Conservation (phyloP, 2,797 vertebrate genomes). For the Smutsia gigantea region DNA sequence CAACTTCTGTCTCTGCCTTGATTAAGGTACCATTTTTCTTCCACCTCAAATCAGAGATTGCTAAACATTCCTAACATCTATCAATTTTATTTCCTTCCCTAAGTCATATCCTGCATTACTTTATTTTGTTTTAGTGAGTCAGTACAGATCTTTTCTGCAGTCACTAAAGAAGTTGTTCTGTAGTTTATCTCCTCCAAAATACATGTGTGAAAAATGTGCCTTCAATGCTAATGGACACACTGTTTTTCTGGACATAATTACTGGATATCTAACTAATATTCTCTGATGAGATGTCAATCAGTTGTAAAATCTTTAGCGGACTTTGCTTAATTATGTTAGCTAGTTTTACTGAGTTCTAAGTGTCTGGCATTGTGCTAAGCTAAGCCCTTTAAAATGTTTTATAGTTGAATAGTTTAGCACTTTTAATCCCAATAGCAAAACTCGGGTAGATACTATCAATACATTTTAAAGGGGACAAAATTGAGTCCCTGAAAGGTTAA, state of each 20-base stretch:
- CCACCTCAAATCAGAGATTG: constrained; percentile 6
- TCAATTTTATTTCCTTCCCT: constrained; percentile 20
- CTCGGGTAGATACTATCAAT: background rate
- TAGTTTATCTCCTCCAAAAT: background rate
- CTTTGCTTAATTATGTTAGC: background rate
- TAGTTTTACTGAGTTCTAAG: constrained; percentile 33
- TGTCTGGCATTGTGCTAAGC: background rate
- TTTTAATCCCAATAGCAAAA: constrained; percentile 54
- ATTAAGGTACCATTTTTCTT: constrained; percentile 10
- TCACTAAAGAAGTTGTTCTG: background rate
- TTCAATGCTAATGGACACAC: background rate
- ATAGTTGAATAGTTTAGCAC: background rate
- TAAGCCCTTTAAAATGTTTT: background rate
- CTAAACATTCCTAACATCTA: background rate
- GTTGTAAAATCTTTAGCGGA: constrained; percentile 12
- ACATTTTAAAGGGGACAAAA: constrained; percentile 29
- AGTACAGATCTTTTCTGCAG: background rate
- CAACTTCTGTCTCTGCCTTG: background rate
- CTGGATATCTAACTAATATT: background rate
- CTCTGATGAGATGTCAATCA: background rate
- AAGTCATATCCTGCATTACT: background rate
- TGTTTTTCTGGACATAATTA: background rate
- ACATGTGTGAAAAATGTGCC: background rate
- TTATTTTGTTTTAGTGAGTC: constrained; percentile 9
- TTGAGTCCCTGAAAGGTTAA: background rate